Base-by-base conservation (phyloP, 2,888 invertebrate species). In the Drosophila koepferae region DNA sequence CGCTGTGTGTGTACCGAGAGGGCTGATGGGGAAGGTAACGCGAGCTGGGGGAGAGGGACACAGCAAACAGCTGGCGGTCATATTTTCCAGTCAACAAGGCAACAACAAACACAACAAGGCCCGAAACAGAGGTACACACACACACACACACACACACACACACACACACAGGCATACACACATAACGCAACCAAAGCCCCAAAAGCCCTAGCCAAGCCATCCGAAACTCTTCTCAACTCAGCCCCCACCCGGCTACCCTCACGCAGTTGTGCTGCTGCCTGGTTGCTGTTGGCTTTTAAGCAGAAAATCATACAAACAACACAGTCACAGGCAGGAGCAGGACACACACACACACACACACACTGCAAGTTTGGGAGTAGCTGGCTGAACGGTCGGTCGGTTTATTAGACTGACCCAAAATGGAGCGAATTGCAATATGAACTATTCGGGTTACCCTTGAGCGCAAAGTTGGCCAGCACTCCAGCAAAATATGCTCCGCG, bases 361-460 rank as follows among this genome's bases (percentile, higher is more conserved):
- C 55, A 36, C 20, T 20, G 34, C n/a, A 49, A 48, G 58, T 58
- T 58, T 56, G 53, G 48, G 48, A 58, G 60, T 66, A 43, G 68
- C 63, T 51, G 64, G 63, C 54, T 53, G 61, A 48, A 64, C 59
- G 68, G 67, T 55, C 59, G 68, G 67, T 55, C 87, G 82, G 90
- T 90, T 85, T 90, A 85, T 85, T 90, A 85, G 84, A 84, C 87
- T 89, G 91, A 90, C 90, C 91, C 90, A 78, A 91, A 89, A 91
- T 90, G 82, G 82, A 83, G 90, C 72, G 56, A 60, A 53, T 58
- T 56, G 73, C 73, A 56, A 77, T 63, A 69, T 81, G 72, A 77
- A 77, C 77, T 81, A 80, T 71, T 75, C 60, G 62, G 77, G 38
- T 76, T 81, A 64, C 77, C 81, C 77, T 76, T 80, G 76, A 76